Evolutionary conservation across 1,140 invertebrate species (phyloP).

Genomic region (Lycorma delicatula): DNA sequence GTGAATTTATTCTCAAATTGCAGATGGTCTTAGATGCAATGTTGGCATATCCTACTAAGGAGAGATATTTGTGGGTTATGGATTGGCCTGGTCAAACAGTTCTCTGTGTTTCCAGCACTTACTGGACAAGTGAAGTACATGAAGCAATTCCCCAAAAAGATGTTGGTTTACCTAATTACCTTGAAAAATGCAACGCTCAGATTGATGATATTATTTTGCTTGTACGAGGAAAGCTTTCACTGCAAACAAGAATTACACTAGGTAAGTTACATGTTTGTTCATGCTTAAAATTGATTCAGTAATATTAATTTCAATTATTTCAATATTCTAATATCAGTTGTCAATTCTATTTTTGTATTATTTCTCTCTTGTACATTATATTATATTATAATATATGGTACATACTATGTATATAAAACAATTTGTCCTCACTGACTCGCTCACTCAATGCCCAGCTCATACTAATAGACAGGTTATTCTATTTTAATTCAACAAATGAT

Average conservation of each 20-base stretch:
- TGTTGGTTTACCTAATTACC: conserved; percentile 44
- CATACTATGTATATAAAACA: no score
- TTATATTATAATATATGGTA: no score
- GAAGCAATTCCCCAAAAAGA: conserved; percentile 52
- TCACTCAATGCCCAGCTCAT: no score
- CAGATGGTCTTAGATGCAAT: conserved; percentile 45
- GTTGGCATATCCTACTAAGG: conserved; percentile 54
- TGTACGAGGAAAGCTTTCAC: conserved; percentile 75
- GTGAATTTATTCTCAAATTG: no score
- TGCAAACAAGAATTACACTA: conserved; percentile 83
- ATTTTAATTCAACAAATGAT: no score
- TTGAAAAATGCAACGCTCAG: conserved; percentile 49
- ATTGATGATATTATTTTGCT: conserved; percentile 82
- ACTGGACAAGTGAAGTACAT: conserved; percentile 84
- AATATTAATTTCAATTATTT: no score
- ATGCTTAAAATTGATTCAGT: no score
- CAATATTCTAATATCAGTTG: no score
- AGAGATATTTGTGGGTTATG: conserved; percentile 71
- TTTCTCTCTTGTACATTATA: no score
- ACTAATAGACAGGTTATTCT: no score
- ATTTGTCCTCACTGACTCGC: no score
- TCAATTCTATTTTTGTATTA: no score
- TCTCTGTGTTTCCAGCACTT: conserved; percentile 76
- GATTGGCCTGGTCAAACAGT: conserved; percentile 84
- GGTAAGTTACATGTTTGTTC: conserved; percentile 47